These are phyloP conservation scores for Esox masquinongy DNA, from an alignment of 2,797 vertebrate species.

Conservation along the genomic window DNA sequence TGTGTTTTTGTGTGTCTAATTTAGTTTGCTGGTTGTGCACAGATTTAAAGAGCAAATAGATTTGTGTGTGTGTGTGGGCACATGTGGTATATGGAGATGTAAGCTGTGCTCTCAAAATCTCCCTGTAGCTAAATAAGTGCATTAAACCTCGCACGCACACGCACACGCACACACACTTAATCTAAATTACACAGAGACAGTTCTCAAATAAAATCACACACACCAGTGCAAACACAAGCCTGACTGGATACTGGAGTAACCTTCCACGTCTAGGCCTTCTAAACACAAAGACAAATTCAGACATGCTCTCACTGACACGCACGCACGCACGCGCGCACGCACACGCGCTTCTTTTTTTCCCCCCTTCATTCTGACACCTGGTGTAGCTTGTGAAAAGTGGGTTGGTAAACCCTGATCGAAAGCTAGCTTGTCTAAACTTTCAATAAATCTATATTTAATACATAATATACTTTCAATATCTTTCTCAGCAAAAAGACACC, in stretches of 20 bases:
- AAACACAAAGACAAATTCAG: not conserved
- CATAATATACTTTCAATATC: too few species aligned
- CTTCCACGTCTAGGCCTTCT: not conserved
- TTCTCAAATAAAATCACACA: conserved; percentile 60
- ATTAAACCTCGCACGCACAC: conserved; percentile 57
- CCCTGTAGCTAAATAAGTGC: conserved; percentile 68
- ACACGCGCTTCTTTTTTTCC: too few species aligned
- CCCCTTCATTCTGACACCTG: too few species aligned
- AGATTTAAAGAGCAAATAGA: too few species aligned
- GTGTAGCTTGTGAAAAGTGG: too few species aligned
- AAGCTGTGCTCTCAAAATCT: conserved; percentile 46
- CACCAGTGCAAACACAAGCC: conserved; percentile 13
- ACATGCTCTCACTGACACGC: conserved; percentile 12
- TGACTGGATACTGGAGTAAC: not conserved
- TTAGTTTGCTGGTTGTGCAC: not conserved
- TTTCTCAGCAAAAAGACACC: too few species aligned
- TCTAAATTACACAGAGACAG: conserved; percentile 11
- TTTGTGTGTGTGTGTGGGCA: conserved; percentile 35
- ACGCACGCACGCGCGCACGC: not conserved
- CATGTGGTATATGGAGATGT: conserved; percentile 56
- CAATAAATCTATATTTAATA: too few species aligned
- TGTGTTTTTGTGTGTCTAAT: not conserved
- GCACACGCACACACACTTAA: conserved; percentile 34
- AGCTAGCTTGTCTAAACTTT: too few species aligned
- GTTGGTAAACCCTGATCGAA: too few species aligned